Percentiles rank a stretch among this genome's conserved stretches.
phyloP scores from a whole-genome alignment of 2,888 invertebrate species.

The Belgica antarctica region DNA sequence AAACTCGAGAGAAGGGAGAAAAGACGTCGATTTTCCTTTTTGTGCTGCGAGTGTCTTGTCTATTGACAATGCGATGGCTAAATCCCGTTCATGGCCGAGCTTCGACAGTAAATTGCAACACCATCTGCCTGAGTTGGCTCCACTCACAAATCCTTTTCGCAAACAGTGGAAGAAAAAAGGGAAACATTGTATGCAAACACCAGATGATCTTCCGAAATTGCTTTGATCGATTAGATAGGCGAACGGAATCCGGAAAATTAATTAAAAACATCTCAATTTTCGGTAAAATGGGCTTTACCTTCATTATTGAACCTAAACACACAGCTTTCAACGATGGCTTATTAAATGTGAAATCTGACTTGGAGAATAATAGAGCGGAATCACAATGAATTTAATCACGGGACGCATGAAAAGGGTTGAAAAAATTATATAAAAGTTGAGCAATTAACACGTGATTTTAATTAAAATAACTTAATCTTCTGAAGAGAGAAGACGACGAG shows the following conservation, averaged over 20 bases:
- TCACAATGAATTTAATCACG: neutral
- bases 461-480: constrained; percentile 42
- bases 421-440: constrained; percentile 26
- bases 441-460: constrained; percentile 41
- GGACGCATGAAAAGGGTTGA: neutral
- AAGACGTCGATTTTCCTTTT: neutral
- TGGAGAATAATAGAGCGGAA: neutral
- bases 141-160: constrained; percentile 16
- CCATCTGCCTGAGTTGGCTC: constrained; percentile 14
- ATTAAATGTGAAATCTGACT: neutral
- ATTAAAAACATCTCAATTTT: too few species aligned
- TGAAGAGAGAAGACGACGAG: neutral
- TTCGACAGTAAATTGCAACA: constrained; percentile 13
- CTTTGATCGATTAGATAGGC: neutral
- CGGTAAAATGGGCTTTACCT: too few species aligned
- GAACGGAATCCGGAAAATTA: neutral
- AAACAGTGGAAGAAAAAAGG: constrained; percentile 13
- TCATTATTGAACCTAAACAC: neutral
- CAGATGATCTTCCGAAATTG: neutral
- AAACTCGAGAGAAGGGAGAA: neutral
- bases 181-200: neutral
- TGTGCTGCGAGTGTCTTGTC: too few species aligned
- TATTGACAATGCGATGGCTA: neutral
- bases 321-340: neutral
- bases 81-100: neutral